Conservation (phyloP, 2,113 vertebrate species). For the Hydrochoerus hydrochaeris region DNA sequence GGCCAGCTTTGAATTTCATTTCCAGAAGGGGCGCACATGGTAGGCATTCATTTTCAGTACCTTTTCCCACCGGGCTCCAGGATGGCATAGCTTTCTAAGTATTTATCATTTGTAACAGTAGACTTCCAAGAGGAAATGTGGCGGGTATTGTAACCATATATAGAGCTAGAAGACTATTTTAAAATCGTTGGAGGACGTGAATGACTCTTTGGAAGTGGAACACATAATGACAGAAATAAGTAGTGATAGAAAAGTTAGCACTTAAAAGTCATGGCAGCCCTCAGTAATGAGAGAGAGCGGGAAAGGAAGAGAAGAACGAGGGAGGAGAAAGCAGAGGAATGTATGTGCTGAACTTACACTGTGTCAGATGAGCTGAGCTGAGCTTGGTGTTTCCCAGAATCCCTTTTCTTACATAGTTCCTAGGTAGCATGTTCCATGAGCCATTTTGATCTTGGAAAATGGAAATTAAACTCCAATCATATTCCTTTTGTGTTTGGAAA, state of each 20-base stretch:
- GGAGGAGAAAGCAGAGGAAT: background rate
- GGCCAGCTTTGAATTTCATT: background rate
- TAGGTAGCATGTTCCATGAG: background rate
- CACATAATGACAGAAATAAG: background rate
- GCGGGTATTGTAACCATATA: background rate
- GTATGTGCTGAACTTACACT: background rate
- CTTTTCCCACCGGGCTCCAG: background rate
- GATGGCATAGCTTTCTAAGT: background rate
- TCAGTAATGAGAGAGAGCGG: background rate
- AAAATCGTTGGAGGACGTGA: background rate
- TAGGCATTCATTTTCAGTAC: background rate
- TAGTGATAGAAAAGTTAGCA: background rate
- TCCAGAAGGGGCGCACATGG: background rate
- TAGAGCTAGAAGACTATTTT: background rate
- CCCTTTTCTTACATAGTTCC: background rate
- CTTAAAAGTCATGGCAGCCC: background rate
- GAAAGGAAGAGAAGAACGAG: background rate
- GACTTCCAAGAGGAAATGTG: background rate
- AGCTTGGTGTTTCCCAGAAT: background rate
- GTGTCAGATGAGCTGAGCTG: background rate
- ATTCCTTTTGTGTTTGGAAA: background rate
- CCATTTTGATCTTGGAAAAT: background rate
- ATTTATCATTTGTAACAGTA: background rate
- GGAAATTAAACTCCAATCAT: background rate
- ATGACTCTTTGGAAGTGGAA: background rate